These are phyloP conservation scores for Hippocampus mohnikei DNA, from an alignment of 2,113 vertebrate species.

Conservation along the genomic window DNA sequence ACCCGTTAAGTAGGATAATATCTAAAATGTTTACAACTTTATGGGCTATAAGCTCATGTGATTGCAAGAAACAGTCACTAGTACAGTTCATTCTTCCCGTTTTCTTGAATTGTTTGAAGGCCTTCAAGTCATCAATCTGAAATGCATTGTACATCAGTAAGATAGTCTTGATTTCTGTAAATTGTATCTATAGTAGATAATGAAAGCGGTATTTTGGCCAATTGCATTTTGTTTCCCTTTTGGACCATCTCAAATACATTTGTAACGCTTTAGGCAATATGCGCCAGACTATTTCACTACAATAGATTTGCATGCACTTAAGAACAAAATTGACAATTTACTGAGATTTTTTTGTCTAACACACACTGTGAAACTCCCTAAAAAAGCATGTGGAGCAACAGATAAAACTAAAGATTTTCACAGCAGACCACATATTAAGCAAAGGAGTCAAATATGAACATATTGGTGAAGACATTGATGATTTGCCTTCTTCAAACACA, in stretches of 20 bases:
- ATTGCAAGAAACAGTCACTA: not conserved
- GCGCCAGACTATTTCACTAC: conserved; percentile 3
- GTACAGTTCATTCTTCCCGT: not conserved
- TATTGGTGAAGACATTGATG: conserved; percentile 7
- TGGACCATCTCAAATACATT: not conserved
- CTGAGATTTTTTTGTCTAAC: not conserved
- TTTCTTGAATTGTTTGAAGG: not conserved
- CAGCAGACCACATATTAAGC: conserved; percentile 1
- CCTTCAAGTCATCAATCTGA: not conserved
- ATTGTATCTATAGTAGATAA: not conserved
- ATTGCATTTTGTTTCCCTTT: not conserved
- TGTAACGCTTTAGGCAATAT: not conserved
- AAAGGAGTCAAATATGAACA: not conserved
- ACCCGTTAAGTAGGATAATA: not conserved
- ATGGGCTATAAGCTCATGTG: not conserved
- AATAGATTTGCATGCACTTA: conserved; percentile 21
- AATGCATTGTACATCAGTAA: not conserved
- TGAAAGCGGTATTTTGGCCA: not conserved
- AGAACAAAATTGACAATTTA: conserved; percentile 36
- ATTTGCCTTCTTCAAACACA: conserved; percentile 6
- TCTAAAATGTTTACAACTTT: not conserved
- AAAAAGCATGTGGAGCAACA: conserved; percentile 55
- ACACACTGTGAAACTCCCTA: conserved; percentile 20
- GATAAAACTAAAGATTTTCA: conserved; percentile 24
- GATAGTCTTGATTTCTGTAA: not conserved